Base-by-base conservation (phyloP, 1,140 invertebrate genomes). In the Listronotus bonariensis region DNA sequence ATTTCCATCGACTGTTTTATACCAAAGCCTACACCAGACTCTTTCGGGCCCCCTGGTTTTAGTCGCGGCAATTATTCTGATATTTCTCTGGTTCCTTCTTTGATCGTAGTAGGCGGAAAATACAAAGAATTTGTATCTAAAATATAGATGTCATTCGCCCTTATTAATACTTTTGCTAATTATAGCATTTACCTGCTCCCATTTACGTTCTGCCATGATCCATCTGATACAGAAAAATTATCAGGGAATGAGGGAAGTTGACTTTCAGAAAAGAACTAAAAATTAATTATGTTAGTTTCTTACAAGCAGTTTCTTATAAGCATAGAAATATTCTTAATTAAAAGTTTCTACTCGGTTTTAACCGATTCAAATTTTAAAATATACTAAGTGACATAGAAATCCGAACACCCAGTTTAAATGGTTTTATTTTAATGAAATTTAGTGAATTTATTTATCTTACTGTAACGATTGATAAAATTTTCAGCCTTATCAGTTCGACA, bases 1-100 rank as follows among this genome's bases (percentile, higher is more conserved):
- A 77, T 76, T 77, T 18, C 46, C 63, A 31, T 76, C 76, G 9
- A 45, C 51, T 12, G 51, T 38, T 57, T 68, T 73, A 71, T 92
- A 91, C 88, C 92, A 94, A 45, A 95, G 82, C n/a, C 91, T 83
- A 73, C 93, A 96, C 84, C 89, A 89, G 3, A 96, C 92, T n/a
- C 85, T 81, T 68, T 95, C 92, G 0, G 90, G 86, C 11, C 87
- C 87, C 67, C 89, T 83, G 0, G 92, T 95, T 79, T 89, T 91
- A 0, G 93, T 93, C 9, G 92, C 92, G n/a, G 90, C 92, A 62
- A 96, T 90, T 18, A 96, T 84, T 14, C 93, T 82, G 32, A 93
- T 82, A 62, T 90, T 82, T 46, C 87, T 85, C 14, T 86, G 82
- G n/a, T 85, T 84, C 65, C 86, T 85, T 68, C 90, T 82, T 42